Evolutionary conservation across 2,797 vertebrate species (phyloP).

Genomic region (Enteromius paludinosus): DNA sequence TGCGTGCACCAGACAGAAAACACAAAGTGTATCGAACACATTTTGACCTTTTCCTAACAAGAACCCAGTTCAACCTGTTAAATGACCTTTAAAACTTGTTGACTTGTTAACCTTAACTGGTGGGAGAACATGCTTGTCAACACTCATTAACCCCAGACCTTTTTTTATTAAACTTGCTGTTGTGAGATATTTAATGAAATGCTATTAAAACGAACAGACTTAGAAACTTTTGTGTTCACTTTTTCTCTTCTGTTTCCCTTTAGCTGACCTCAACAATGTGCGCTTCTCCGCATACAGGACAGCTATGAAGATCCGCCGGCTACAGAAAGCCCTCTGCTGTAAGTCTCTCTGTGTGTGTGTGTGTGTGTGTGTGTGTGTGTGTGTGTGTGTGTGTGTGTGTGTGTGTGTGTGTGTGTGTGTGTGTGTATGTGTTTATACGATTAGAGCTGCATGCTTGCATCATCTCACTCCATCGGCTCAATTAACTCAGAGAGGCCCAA

Average conservation of each 20-base stretch:
- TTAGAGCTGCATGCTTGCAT: slow-evolving; percentile 40
- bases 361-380: no score
- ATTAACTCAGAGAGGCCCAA: slow-evolving; percentile 45
- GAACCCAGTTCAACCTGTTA: background rate
- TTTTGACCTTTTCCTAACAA: slow-evolving; percentile 17
- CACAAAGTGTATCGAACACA: background rate
- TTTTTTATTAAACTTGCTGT: no score
- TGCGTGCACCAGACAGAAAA: background rate
- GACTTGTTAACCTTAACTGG: background rate
- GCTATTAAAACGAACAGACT: background rate
- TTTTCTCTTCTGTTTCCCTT: slow-evolving; percentile 61
- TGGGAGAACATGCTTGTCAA: background rate
- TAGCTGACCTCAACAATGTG: slow-evolving; percentile 96
- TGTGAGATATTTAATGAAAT: background rate
- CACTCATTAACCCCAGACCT: background rate
- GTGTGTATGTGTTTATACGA: no score
- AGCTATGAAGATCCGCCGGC: slow-evolving; percentile 96
- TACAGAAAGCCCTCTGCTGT: slow-evolving; percentile 96
- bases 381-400: no score
- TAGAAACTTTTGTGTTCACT: background rate
- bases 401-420: no score
- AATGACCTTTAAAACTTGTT: background rate
- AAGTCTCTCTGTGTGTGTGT: slow-evolving; percentile 68
- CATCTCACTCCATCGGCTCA: slow-evolving; percentile 28
- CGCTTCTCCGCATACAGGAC: slow-evolving; percentile 98